These are phyloP conservation scores for Buceros bicornis DNA, from an alignment of 2,797 vertebrate genomes.

Conservation along the genomic window DNA sequence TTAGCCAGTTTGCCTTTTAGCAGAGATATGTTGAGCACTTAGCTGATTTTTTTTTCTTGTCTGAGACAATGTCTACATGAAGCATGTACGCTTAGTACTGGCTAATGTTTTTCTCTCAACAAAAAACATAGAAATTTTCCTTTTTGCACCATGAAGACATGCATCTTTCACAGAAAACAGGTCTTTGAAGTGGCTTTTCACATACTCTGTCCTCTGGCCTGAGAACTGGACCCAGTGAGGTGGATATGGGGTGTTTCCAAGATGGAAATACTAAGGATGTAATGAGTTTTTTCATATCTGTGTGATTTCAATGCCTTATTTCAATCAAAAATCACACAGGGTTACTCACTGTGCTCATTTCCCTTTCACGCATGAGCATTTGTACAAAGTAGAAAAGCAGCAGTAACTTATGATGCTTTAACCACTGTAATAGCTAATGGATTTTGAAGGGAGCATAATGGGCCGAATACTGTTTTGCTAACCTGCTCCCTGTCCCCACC, in stretches of 20 bases:
- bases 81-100: neutral
- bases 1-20: neutral
- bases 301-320: neutral
- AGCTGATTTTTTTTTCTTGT: neutral
- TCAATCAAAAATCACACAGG: neutral
- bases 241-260: neutral
- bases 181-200: neutral
- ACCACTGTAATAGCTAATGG: neutral
- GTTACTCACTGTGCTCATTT: neutral
- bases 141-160: neutral
- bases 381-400: neutral
- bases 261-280: neutral
- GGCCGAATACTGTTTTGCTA: neutral
- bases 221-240: neutral
- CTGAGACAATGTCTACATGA: neutral
- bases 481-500: neutral
- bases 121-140: neutral
- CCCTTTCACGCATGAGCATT: rapidly evolving
- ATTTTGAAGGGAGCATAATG: neutral
- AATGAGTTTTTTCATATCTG: neutral
- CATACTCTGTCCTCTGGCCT: neutral
- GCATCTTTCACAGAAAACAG: neutral
- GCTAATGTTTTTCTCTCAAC: neutral
- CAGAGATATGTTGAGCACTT: neutral
- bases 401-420: neutral